Evolutionary conservation across 2,113 vertebrate species (phyloP).

Genomic region (Sula dactylatra): DNA sequence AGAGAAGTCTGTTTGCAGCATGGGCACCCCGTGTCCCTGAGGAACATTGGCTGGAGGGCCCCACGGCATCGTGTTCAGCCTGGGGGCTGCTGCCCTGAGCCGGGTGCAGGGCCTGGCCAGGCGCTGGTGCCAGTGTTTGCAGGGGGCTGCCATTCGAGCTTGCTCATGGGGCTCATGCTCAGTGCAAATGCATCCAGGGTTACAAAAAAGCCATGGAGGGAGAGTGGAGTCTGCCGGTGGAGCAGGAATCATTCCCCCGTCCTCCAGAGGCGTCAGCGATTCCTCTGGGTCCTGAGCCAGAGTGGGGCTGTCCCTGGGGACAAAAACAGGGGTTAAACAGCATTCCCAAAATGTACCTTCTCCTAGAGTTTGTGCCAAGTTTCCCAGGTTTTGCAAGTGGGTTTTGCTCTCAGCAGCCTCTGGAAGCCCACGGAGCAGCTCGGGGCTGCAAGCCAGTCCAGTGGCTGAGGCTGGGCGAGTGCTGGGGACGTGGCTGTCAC

Average conservation of each 20-base stretch:
- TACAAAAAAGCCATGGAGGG: background rate
- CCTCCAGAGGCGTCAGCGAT: background rate
- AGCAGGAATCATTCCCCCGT: background rate
- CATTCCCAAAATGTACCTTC: background rate
- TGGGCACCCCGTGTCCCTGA: background rate
- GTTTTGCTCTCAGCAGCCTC: background rate
- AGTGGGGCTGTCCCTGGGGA: background rate
- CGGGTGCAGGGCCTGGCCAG: rapidly evolving
- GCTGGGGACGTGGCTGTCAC: background rate
- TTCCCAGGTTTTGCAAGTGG: background rate
- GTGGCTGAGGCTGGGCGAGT: background rate
- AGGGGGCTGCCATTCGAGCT: background rate
- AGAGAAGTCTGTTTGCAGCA: background rate
- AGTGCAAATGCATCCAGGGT: background rate
- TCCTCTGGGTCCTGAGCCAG: background rate
- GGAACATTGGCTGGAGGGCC: background rate
- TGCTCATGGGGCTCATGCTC: rapidly evolving
- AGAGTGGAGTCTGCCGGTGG: background rate
- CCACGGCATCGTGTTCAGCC: background rate
- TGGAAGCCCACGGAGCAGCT: background rate
- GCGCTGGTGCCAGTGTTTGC: background rate
- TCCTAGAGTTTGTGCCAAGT: rapidly evolving
- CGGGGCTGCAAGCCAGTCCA: background rate
- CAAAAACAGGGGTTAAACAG: background rate
- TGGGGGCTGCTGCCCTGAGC: background rate